These are phyloP conservation scores for Syngnathus rostellatus DNA, from an alignment of 2,797 vertebrate species.

Conservation along the genomic window DNA sequence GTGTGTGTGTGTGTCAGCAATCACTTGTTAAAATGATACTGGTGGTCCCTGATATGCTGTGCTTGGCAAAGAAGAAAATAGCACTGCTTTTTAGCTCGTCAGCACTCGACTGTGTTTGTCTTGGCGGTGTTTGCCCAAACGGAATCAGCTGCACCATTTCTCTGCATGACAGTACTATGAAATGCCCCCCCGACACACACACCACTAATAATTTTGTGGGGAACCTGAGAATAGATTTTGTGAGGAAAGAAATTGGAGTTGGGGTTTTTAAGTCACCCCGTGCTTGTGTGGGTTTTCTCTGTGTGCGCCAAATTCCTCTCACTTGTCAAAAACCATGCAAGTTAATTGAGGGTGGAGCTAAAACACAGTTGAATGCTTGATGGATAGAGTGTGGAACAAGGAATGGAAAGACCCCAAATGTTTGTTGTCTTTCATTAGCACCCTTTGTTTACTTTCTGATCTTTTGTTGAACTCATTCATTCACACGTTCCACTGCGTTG, in stretches of 20 bases:
- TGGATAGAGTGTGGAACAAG: background rate
- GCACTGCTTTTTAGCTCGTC: conserved; percentile 22
- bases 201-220: background rate
- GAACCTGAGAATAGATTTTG: background rate
- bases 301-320: background rate
- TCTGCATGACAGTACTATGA: conserved; percentile 27
- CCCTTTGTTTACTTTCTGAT: background rate
- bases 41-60: conserved; percentile 25
- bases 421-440: background rate
- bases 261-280: background rate
- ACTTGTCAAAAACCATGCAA: background rate
- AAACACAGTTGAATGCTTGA: background rate
- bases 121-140: conserved; percentile 38
- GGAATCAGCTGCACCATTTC: conserved; percentile 26
- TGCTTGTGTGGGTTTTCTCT: background rate
- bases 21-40: conserved; percentile 21
- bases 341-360: background rate
- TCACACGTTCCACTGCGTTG: background rate
- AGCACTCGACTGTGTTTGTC: conserved; percentile 36
- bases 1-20: conserved; percentile 13
- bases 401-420: background rate
- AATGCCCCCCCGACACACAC: too few relatives aligned
- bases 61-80: conserved; percentile 27
- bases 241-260: background rate
- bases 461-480: background rate